A percentile compares a stretch with the other conserved stretches of the same genome.
These are phyloP conservation scores for Cepaea nemoralis DNA, from an alignment of 1,140 invertebrate species.

Conservation along the genomic window DNA sequence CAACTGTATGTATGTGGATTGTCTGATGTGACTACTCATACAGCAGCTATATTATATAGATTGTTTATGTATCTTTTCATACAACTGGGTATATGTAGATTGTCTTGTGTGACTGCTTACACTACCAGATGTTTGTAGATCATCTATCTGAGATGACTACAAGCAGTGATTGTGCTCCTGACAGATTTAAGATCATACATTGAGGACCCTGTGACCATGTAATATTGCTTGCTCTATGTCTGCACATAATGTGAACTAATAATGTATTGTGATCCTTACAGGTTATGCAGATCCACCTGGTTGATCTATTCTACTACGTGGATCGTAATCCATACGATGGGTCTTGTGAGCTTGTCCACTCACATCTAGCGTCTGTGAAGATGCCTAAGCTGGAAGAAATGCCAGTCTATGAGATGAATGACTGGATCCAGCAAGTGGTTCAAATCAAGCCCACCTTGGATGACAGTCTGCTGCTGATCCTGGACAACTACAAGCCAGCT, in stretches of 20 bases:
- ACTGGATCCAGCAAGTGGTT: neutral
- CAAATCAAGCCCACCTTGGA: neutral
- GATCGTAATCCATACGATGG: conserved; percentile 22
- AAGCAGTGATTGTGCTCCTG: too few species aligned
- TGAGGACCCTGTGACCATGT: neutral
- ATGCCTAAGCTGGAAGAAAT: conserved; percentile 32
- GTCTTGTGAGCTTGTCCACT: conserved; percentile 7
- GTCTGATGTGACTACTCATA: too few species aligned
- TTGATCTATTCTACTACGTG: conserved; percentile 27
- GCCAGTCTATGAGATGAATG: conserved; percentile 10
- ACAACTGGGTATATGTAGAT: too few species aligned
- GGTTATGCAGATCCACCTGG: conserved; percentile 30
- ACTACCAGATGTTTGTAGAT: too few species aligned
- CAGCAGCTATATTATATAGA: too few species aligned
- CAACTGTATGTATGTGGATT: too few species aligned
- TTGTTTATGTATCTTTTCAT: too few species aligned
- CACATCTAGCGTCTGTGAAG: neutral
- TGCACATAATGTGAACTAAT: neutral
- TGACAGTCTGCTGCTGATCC: neutral
- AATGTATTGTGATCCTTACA: conserved; percentile 1
- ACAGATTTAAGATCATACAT: neutral
- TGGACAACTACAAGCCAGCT: conserved; percentile 35
- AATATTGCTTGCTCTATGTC: neutral
- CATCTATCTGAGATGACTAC: too few species aligned
- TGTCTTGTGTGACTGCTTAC: too few species aligned